phyloP scores from a whole-genome alignment of 2,888 invertebrate species.

The Strigamia crassipes region DNA sequence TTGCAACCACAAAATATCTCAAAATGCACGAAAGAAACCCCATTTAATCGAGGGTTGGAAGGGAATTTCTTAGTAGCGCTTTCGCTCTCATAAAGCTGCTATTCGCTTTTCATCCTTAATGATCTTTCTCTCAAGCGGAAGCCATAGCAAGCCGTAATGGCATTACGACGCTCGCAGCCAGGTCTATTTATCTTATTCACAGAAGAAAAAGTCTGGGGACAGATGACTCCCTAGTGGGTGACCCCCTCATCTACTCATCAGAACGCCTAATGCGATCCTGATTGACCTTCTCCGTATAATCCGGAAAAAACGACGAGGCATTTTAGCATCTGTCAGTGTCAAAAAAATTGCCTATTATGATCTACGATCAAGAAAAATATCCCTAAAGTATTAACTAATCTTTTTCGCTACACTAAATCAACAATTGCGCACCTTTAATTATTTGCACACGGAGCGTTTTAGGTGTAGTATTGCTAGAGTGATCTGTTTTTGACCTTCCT shows the following conservation, averaged over 20 bases:
- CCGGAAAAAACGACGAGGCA: conserved; percentile 22
- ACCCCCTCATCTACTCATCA: conserved; percentile 31
- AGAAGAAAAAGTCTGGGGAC: conserved; percentile 29
- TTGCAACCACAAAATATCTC: neutral
- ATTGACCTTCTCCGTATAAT: conserved; percentile 28
- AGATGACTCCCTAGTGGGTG: conserved; percentile 31
- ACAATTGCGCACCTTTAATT: neutral
- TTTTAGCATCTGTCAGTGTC: conserved; percentile 30
- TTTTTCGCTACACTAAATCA: neutral
- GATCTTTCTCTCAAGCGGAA: conserved; percentile 37
- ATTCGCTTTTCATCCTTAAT: conserved; percentile 22
- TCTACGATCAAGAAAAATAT: neutral
- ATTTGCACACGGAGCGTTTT: neutral
- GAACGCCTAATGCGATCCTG: conserved; percentile 31
- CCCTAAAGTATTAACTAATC: neutral
- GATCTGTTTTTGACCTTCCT: no score
- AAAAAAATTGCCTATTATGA: neutral
- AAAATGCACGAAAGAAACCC: neutral
- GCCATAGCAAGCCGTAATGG: conserved; percentile 16
- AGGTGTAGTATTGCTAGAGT: no score
- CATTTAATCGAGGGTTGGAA: conserved; percentile 11
- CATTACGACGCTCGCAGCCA: conserved; percentile 37
- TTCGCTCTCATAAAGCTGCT: conserved; percentile 2
- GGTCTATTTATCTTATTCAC: conserved; percentile 37
- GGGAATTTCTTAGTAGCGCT: conserved; percentile 1